Evolutionary conservation across 1,140 invertebrate species (phyloP).

Genomic region (Homarus americanus): DNA sequence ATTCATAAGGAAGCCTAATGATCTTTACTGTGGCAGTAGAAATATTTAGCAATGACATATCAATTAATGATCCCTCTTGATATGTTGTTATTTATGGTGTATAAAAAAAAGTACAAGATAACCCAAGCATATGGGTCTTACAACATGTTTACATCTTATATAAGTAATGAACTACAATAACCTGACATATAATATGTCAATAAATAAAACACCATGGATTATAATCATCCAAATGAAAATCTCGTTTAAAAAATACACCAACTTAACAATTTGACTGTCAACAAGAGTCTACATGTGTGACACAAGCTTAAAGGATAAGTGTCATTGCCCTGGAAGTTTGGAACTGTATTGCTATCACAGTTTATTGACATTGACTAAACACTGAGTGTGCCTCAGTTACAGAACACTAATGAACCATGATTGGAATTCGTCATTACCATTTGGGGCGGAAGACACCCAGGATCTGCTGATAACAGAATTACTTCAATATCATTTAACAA

Average conservation of each 20-base stretch:
- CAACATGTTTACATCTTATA: conserved; percentile 27
- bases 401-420: conserved; percentile 32
- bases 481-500: conserved; percentile 21
- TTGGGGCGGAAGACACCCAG: conserved; percentile 58
- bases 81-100: neutral
- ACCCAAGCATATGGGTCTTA: neutral
- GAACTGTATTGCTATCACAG: conserved; percentile 69
- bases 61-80: neutral
- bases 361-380: conserved; percentile 58
- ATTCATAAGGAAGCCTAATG: neutral
- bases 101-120: neutral
- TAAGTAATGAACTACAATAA: conserved; percentile 13
- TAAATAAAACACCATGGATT: conserved; percentile 29
- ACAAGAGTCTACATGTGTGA: neutral
- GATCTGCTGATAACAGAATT: conserved; percentile 29
- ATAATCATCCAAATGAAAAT: conserved; percentile 8
- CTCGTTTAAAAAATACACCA: neutral
- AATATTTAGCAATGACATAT: neutral
- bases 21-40: conserved; percentile 4
- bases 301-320: conserved; percentile 15
- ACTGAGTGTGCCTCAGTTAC: conserved; percentile 38
- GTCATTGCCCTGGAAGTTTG: conserved; percentile 57
- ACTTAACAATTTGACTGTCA: neutral
- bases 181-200: conserved; percentile 4
- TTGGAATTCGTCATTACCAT: conserved; percentile 48